phyloP scores from a whole-genome alignment of 2,797 vertebrate species.

The Syncerus caffer region DNA sequence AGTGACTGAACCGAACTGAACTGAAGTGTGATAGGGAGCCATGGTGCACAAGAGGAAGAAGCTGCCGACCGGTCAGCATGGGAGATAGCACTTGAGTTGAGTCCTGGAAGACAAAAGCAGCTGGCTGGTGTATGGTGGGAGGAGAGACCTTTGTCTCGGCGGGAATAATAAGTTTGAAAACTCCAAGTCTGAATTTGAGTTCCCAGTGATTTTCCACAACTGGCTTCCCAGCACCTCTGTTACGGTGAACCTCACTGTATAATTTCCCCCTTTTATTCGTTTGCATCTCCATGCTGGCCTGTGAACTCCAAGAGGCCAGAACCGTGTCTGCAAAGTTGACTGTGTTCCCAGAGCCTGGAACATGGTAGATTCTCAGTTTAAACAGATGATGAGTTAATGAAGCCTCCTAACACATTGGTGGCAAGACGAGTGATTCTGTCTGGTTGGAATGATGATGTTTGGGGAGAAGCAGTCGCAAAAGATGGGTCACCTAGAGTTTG shows the following conservation, averaged over 20 bases:
- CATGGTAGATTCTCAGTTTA: neutral
- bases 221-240: neutral
- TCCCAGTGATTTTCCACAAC: neutral
- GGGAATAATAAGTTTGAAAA: neutral
- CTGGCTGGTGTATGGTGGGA: neutral
- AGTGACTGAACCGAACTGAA: neutral
- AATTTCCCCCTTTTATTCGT: neutral
- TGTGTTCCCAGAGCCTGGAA: too few species aligned
- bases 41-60: neutral
- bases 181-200: neutral
- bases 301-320: neutral
- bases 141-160: neutral
- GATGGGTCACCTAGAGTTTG: neutral
- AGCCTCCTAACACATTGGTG: neutral
- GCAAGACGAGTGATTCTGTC: neutral
- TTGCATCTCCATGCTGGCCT: neutral
- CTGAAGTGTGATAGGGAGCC: neutral
- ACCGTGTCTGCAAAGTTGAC: neutral
- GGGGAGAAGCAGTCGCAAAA: neutral
- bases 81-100: neutral
- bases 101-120: neutral
- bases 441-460: neutral
- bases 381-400: neutral
- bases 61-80: accelerated
- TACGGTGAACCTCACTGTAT: accelerated